Percentiles rank a stretch among this genome's conserved stretches.
phyloP scores from a whole-genome alignment of 2,113 vertebrate genomes.

The Odocoileus virginianus region DNA sequence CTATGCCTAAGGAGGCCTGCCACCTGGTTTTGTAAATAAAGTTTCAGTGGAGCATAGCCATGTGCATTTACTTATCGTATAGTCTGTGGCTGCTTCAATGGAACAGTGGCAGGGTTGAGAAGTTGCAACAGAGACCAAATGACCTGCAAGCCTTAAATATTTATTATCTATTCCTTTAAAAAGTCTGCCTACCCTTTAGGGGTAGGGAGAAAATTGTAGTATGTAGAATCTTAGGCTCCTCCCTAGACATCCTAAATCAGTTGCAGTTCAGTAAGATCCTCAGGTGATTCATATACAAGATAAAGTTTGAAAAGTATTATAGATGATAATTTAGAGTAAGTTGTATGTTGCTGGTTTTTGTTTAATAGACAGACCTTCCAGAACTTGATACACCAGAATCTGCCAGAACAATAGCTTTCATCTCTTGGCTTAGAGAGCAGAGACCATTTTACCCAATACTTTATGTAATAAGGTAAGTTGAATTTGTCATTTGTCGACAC shows the following conservation, averaged over 20 bases:
- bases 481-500: constrained; percentile 25
- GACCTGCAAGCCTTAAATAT: neutral
- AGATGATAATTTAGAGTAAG: neutral
- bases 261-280: neutral
- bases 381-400: constrained; percentile 95
- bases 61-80: neutral
- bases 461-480: constrained; percentile 91
- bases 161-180: neutral
- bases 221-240: no score
- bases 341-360: constrained; percentile 41
- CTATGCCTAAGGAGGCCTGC: neutral
- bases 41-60: neutral
- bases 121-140: neutral
- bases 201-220: neutral
- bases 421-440: constrained; percentile 94
- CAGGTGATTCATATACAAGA: neutral
- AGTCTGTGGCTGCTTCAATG: neutral
- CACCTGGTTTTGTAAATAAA: neutral
- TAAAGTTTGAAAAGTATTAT: neutral
- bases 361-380: constrained; percentile 88
- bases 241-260: neutral
- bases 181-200: neutral
- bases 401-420: constrained; percentile 87
- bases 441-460: constrained; percentile 92
- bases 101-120: neutral